Evolutionary conservation across 2,888 invertebrate genomes (phyloP), one percentile per base, ranked within the genome.

Genomic region (Chloroclystis v-ata): DNA sequence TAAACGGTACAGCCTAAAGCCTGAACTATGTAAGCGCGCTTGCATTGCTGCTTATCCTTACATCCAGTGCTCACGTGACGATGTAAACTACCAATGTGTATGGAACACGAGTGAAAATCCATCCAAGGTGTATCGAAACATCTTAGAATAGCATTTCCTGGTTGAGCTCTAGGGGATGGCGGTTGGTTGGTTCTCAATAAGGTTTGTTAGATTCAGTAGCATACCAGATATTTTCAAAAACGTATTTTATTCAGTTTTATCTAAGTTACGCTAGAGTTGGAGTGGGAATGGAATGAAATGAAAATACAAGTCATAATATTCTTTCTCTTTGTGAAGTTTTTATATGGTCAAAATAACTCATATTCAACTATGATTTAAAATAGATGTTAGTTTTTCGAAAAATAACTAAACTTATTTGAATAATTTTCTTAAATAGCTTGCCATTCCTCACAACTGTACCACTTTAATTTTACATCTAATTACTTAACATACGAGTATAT

Each of bases 1-100:
- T 7, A 7, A 35, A 35, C 35, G 11, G 20, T 35, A 16, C 2
- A 6, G 7, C 20, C 14, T 12, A 16, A 16, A 29, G 20, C 25
- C 37, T 16, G 29, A 35, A 40, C 20, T 37, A 13, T 37, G 16
- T 43, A 40, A 48, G 24, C 43, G 14, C 1, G 32, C 24, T 32
- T 44, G 45, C 38, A 41, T 41, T 45, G 37, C 45, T 62, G 57
- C 60, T 69, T 72, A 72, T 65, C 61, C 61, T 42, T 39, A 43
- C 39, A 47, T 43, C 33, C 57, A 41, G 54, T 56, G 52, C 63
- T 63, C 61, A 57, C 59, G 61, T 61, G 63, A 60, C 66, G 61
- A 63, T 59, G 67, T 72, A 72, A 71, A 69, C 65, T 60, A 28
- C 56, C 65, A 60, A 56, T 67, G 67, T 72, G 59, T 69, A 67